phyloP scores from a whole-genome alignment of 2,888 invertebrate genomes.

The Isotomurus palustris region DNA sequence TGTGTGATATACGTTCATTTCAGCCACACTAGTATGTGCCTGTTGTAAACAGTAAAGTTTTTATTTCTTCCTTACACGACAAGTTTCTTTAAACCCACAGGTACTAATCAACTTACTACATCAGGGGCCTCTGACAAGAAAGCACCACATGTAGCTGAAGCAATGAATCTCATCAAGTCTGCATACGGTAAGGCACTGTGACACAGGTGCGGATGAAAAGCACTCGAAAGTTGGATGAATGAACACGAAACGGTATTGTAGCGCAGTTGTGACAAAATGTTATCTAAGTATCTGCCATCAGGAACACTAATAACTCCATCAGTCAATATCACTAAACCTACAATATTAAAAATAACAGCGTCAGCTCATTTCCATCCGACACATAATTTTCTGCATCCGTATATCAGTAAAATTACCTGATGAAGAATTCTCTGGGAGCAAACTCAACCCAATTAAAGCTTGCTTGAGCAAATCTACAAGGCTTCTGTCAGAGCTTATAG shows the following conservation, averaged over 20 bases:
- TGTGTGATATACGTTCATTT: conserved; percentile 59
- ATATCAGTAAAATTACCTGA: conserved; percentile 55
- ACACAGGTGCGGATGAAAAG: conserved; percentile 62
- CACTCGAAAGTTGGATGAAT: conserved; percentile 66
- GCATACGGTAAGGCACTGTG: conserved; percentile 67
- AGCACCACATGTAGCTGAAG: conserved; percentile 68
- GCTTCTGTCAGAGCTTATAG: conserved; percentile 63
- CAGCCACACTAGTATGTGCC: conserved; percentile 28
- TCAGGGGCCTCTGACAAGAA: conserved; percentile 60
- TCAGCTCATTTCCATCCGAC: neutral
- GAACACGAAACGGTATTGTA: conserved; percentile 69
- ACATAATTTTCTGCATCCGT: neutral
- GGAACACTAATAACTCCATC: conserved; percentile 69
- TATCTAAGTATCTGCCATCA: conserved; percentile 67
- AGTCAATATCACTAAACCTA: conserved; percentile 67
- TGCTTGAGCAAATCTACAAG: conserved; percentile 72
- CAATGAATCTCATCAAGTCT: conserved; percentile 69
- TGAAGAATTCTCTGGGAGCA: conserved; percentile 69
- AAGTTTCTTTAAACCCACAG: neutral
- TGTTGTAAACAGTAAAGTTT: neutral
- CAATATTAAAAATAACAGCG: conserved; percentile 44
- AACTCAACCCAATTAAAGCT: conserved; percentile 67
- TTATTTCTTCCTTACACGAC: neutral
- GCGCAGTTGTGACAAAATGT: conserved; percentile 66
- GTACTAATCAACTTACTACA: conserved; percentile 47